These are phyloP conservation scores for Mesoclemmys tuberculata DNA, from an alignment of 2,113 vertebrate genomes.

Conservation along the genomic window DNA sequence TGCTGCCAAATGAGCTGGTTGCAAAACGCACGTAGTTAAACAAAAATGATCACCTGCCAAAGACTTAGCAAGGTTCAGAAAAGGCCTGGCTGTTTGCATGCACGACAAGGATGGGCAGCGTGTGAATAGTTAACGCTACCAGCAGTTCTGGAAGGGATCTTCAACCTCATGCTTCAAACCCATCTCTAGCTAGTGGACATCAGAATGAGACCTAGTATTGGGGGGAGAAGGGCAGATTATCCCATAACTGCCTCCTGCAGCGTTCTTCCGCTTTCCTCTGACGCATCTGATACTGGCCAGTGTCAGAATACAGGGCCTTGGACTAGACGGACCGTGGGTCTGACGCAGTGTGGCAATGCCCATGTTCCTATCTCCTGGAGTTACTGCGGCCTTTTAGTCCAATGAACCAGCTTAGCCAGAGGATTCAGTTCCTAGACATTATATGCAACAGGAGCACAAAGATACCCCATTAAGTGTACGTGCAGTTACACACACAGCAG, in stretches of 20 bases:
- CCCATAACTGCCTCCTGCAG: neutral
- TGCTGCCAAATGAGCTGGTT: neutral
- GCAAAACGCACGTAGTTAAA: neutral
- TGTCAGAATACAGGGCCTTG: neutral
- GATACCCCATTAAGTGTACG: fast-evolving
- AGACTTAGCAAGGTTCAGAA: neutral
- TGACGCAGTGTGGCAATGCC: neutral
- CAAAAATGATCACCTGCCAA: neutral
- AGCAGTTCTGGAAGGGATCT: neutral
- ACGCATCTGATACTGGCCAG: neutral
- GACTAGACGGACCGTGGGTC: neutral
- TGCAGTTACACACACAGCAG: fast-evolving
- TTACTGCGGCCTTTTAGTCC: neutral
- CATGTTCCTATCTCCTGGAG: neutral
- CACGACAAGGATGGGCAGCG: neutral
- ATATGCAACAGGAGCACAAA: neutral
- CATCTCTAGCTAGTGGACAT: neutral
- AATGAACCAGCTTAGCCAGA: neutral
- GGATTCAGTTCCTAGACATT: neutral
- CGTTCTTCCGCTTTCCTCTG: neutral
- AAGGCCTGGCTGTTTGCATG: neutral
- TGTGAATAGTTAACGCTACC: neutral
- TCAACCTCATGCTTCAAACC: neutral
- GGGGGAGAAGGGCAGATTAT: neutral
- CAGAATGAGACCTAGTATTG: neutral